Percentiles rank a stretch among this genome's conserved stretches.
These are phyloP conservation scores for Upupa epops DNA, from an alignment of 2,113 vertebrate species.

Conservation along the genomic window DNA sequence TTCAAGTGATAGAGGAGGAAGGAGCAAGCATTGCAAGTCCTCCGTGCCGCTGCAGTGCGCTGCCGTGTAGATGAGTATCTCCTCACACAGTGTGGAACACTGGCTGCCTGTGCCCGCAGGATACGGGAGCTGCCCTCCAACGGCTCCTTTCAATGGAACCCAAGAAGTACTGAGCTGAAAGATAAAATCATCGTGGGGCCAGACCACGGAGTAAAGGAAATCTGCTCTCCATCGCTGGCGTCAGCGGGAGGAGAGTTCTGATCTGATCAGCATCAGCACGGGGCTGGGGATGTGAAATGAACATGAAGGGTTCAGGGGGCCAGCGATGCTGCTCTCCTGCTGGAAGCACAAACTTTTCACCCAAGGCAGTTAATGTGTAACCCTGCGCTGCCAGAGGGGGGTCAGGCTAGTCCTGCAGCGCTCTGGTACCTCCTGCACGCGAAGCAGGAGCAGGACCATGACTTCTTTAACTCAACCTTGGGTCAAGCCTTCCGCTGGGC, in stretches of 20 bases:
- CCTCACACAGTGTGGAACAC: neutral
- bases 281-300: conserved; percentile 3
- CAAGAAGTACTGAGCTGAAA: neutral
- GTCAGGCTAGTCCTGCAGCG: conserved; percentile 24
- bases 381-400: conserved; percentile 42
- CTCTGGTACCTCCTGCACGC: neutral
- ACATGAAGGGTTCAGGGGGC: neutral
- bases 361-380: conserved; percentile 71
- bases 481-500: neutral
- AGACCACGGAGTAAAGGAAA: neutral
- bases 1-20: neutral
- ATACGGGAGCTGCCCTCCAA: neutral
- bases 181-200: conserved; percentile 33
- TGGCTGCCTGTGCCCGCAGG: neutral
- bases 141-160: neutral
- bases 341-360: conserved; percentile 15
- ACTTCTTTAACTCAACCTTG: neutral
- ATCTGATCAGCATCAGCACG: conserved; percentile 6
- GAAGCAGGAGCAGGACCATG: neutral
- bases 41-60: neutral
- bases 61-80: neutral
- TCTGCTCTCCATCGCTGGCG: neutral
- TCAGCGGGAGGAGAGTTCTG: neutral
- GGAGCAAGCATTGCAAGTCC: too few species aligned
- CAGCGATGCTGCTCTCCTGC: neutral